Evolutionary conservation across 2,797 vertebrate genomes (phyloP), one percentile per base, ranked within the genome.

Genomic region (Miichthys miiuy): DNA sequence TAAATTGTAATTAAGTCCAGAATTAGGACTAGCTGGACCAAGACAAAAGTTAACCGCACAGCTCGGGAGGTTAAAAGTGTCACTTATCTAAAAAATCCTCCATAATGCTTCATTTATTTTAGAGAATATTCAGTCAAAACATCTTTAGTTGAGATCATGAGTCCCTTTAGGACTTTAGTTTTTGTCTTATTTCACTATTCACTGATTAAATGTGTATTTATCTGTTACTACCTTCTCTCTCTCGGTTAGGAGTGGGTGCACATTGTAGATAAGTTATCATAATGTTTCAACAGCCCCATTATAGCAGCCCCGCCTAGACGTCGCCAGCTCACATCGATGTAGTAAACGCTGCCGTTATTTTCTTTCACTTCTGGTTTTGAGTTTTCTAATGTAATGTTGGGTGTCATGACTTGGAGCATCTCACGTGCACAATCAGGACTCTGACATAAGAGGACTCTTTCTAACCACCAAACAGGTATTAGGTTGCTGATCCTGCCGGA

Each of bases 181-280:
- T 46, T 34, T 4, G 8, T 63, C 69, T 16, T 2, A 1, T 51
- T 23, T 52, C 2, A n/a, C 2, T 25, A 4, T n/a, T 50, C 3
- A 14, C 4, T 25, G 58, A 44, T 44, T 16, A 16, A 5, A 20
- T 27, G 6, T 51, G 58, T 38, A n/a, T 75, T 65, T 30, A 20
- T 57, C 9, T 38, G 44, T 5, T 1, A 0, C 17, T 9, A 2
- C 6, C 2, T 2, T 2, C 18, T 3, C 6, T 56, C 66, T 23
- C 50, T 46, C 21, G 23, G 27, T 74, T 27, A 55, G 63, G 17
- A 70, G 48, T 20, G 44, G 48, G 56, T 56, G 93, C 60, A 58
- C 56, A 4, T 42, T 8, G 23, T 20, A 91, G 93, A 95, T 95
- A 95, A 92, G 90, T 30, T 93, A 91, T 92, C 88, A 18, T 16